phyloP scores from a whole-genome alignment of 2,797 vertebrate species.

The Lophotriccus pileatus region DNA sequence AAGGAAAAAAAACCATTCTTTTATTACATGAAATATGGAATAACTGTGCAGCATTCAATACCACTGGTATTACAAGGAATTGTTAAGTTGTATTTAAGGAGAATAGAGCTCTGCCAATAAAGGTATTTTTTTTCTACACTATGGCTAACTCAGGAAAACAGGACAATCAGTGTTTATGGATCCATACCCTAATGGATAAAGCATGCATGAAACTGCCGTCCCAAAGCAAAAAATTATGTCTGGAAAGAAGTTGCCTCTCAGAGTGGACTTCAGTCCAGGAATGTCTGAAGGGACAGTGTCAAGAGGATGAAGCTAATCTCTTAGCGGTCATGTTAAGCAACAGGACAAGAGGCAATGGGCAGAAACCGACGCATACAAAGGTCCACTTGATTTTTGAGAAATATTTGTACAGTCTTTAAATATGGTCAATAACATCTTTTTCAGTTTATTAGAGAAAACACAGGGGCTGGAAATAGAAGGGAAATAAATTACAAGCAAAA shows the following conservation, averaged over 20 bases:
- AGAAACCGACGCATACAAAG: not conserved
- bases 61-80: not conserved
- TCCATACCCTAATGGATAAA: not conserved
- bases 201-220: not conserved
- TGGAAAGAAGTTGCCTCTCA: not conserved
- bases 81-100: not conserved
- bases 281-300: not conserved
- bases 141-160: not conserved
- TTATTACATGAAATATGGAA: not conserved
- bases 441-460: not conserved
- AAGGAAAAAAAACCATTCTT: not conserved
- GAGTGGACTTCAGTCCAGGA: not conserved
- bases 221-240: not conserved
- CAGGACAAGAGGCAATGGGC: accelerated
- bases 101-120: not conserved
- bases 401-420: not conserved
- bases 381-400: not conserved
- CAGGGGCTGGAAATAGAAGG: not conserved
- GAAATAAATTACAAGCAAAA: not conserved
- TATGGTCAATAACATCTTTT: not conserved
- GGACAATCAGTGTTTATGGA: not conserved
- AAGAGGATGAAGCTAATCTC: not conserved
- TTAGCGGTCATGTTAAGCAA: accelerated
- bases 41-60: not conserved
- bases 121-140: not conserved